These are phyloP conservation scores for Parasteatoda lunata DNA, from an alignment of 2,888 invertebrate species.

Conservation along the genomic window DNA sequence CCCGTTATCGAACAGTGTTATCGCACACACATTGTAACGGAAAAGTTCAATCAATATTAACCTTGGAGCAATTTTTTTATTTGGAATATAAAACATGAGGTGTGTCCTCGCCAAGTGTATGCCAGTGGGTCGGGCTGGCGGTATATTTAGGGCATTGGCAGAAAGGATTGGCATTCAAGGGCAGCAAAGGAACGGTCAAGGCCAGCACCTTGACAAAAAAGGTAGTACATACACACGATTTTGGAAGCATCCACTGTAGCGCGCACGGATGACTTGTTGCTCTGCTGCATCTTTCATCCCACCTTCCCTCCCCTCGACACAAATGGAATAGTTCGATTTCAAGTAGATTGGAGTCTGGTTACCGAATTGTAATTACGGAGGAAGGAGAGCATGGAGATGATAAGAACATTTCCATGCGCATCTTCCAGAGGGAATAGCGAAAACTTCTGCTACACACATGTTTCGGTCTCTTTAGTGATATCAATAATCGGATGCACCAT, in stretches of 20 bases:
- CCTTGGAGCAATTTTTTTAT: too few relatives aligned
- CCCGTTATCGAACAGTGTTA: too few relatives aligned
- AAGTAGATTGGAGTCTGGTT: neutral
- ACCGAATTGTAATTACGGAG: neutral
- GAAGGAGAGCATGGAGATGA: neutral
- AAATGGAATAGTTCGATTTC: constrained; percentile 13
- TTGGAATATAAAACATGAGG: neutral
- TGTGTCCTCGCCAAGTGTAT: constrained; percentile 30
- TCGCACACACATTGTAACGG: too few relatives aligned
- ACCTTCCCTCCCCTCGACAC: neutral
- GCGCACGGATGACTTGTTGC: constrained; percentile 38
- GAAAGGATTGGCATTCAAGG: constrained; percentile 53
- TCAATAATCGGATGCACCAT: too few relatives aligned
- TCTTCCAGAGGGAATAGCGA: too few relatives aligned
- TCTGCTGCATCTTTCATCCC: neutral
- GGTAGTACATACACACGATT: too few relatives aligned
- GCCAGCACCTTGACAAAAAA: constrained; percentile 9
- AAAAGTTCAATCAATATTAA: too few relatives aligned
- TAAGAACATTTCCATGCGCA: too few relatives aligned
- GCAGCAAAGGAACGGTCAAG: constrained; percentile 56
- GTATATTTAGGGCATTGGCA: constrained; percentile 58
- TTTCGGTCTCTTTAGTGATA: too few relatives aligned
- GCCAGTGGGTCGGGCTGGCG: constrained; percentile 54
- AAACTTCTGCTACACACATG: too few relatives aligned
- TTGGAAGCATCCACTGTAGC: neutral